Percentiles rank a stretch among this genome's conserved stretches.
phyloP scores from a whole-genome alignment of 2,797 vertebrate genomes.

The Euthynnus affinis region DNA sequence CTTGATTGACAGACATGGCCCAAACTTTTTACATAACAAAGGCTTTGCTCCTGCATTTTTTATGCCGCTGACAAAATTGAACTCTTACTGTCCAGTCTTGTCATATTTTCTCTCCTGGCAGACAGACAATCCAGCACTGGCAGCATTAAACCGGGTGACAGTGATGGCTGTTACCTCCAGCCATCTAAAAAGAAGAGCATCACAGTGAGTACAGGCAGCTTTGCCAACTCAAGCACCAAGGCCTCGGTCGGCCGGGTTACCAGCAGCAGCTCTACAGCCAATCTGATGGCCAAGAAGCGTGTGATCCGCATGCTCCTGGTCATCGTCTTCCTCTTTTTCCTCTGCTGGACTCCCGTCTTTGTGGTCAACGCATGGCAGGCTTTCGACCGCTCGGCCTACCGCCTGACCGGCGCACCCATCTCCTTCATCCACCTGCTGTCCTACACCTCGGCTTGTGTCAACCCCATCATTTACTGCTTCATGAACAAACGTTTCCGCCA shows the following conservation, averaged over 20 bases:
- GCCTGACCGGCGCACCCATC: conserved; percentile 94
- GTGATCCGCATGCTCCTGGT: conserved; percentile 98
- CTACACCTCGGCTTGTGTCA: conserved; percentile 96
- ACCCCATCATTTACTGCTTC: conserved; percentile 98
- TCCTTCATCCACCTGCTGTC: conserved; percentile 98
- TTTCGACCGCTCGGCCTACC: conserved; percentile 90
- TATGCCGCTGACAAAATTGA: not conserved
- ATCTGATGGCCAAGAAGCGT: conserved; percentile 95
- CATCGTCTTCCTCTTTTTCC: conserved; percentile 96
- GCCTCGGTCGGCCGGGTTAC: conserved; percentile 80
- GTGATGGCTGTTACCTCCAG: conserved; percentile 93
- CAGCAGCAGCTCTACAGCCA: conserved; percentile 89
- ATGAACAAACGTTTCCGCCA: conserved; percentile 97
- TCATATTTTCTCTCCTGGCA: conserved; percentile 28
- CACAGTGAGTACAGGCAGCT: not conserved
- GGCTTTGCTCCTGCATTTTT: not conserved
- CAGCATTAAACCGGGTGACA: conserved; percentile 86
- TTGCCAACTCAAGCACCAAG: conserved; percentile 19
- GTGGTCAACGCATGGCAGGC: conserved; percentile 97
- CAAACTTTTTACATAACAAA: not conserved
- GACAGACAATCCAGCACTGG: conserved; percentile 82
- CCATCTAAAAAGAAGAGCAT: conserved; percentile 82
- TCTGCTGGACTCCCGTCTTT: conserved; percentile 97
- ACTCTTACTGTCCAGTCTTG: not conserved
- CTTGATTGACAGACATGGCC: not conserved